These are phyloP conservation scores for Etheostoma nigrum DNA, from an alignment of 2,797 vertebrate species.

Conservation along the genomic window DNA sequence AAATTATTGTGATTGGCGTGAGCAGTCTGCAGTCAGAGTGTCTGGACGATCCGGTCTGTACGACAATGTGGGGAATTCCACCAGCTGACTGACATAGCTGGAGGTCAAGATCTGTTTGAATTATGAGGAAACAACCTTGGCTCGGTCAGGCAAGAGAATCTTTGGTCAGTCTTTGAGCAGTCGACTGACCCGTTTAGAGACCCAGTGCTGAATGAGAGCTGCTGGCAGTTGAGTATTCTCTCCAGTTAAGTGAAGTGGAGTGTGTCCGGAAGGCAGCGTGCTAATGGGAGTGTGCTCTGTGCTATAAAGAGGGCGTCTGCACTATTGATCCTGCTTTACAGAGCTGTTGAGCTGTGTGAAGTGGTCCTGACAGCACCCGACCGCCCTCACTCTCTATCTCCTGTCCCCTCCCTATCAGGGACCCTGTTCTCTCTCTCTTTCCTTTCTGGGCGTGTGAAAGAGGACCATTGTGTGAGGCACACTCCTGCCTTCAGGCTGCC, in stretches of 20 bases:
- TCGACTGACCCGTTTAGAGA: slow-evolving; percentile 55
- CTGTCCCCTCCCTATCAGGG: slow-evolving; percentile 64
- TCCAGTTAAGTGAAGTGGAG: slow-evolving; percentile 73
- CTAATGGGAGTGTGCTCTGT: slow-evolving; percentile 76
- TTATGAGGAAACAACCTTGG: slow-evolving; percentile 45
- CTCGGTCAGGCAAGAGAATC: slow-evolving; percentile 43
- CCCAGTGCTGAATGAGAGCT: slow-evolving; percentile 33
- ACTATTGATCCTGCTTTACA: slow-evolving; percentile 83
- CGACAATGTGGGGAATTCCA: slow-evolving; percentile 66
- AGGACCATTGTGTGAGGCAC: slow-evolving; percentile 91
- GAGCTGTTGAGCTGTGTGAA: slow-evolving; percentile 78
- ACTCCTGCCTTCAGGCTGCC: slow-evolving; percentile 89
- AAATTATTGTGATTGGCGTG: slow-evolving; percentile 82
- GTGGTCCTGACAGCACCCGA: slow-evolving; percentile 65
- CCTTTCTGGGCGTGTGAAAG: slow-evolving; percentile 85
- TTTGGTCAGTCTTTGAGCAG: slow-evolving; percentile 46
- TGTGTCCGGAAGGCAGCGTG: slow-evolving; percentile 73
- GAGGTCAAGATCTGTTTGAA: slow-evolving; percentile 73
- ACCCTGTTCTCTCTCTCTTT: slow-evolving; percentile 58
- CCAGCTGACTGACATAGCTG: slow-evolving; percentile 54
- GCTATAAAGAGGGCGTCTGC: slow-evolving; percentile 63
- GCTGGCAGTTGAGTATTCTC: slow-evolving; percentile 61
- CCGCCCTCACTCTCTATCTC: slow-evolving; percentile 68
- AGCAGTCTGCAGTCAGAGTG: slow-evolving; percentile 62
- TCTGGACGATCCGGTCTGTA: slow-evolving; percentile 62